Conservation (phyloP, 2,797 vertebrate species). For the Argya squamiceps region DNA sequence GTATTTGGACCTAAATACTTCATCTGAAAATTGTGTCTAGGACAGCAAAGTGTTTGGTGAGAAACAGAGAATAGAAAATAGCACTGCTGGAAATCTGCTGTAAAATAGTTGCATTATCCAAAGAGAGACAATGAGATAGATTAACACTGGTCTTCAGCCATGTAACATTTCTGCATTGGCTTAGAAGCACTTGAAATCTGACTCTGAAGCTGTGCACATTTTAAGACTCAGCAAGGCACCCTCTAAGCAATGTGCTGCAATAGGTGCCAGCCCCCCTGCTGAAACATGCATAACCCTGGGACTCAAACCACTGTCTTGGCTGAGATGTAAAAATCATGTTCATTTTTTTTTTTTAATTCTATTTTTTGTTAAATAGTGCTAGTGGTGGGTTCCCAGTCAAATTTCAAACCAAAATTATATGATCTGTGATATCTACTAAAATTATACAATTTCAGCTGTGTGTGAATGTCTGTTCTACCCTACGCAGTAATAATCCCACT, state of each 20-base stretch:
- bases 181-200: fast-evolving
- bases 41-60: neutral
- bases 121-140: neutral
- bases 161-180: neutral
- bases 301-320: neutral
- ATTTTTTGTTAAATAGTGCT: neutral
- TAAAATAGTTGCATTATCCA: neutral
- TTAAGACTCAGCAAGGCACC: neutral
- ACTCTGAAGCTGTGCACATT: neutral
- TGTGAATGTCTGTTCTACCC: neutral
- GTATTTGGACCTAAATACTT: neutral
- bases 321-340: neutral
- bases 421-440: neutral
- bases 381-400: neutral
- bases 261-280: neutral
- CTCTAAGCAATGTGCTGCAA: neutral
- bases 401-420: neutral
- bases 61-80: neutral
- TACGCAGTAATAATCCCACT: neutral
- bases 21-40: neutral
- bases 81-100: neutral
- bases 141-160: neutral
- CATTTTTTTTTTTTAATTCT: no score
- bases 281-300: neutral
- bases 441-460: neutral